Percentiles rank a stretch among this genome's conserved stretches.
Conservation (phyloP, 1,140 invertebrate species). For the Drosophila jambulina region DNA sequence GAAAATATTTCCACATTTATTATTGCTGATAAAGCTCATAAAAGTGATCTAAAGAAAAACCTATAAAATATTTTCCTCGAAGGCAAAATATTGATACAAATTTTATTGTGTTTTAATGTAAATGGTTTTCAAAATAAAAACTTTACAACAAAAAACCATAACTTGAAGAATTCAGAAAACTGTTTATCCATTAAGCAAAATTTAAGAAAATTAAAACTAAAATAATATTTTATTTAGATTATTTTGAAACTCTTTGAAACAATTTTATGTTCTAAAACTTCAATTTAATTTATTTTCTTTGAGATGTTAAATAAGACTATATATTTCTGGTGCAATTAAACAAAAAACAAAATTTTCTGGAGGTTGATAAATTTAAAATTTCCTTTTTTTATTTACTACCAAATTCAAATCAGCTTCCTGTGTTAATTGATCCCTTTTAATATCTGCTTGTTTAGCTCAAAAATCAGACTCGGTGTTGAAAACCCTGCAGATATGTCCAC, state of each 20-base stretch:
- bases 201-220: too few relatives aligned
- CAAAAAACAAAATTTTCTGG: neutral
- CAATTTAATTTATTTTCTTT: too few relatives aligned
- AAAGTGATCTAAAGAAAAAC: neutral
- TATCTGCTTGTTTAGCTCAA: constrained; percentile 6
- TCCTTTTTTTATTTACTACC: neutral
- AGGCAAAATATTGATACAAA: neutral
- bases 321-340: too few relatives aligned
- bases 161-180: too few relatives aligned
- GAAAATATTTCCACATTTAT: neutral
- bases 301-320: too few relatives aligned
- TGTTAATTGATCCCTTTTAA: neutral
- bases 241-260: too few relatives aligned
- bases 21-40: constrained; percentile 8
- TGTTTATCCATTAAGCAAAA: too few relatives aligned
- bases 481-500: constrained; percentile 48
- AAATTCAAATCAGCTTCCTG: neutral
- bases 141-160: neutral
- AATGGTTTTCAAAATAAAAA: neutral
- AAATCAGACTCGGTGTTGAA: neutral
- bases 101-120: neutral
- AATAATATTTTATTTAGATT: too few relatives aligned
- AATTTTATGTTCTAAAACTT: too few relatives aligned
- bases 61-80: neutral
- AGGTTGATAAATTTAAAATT: neutral